phyloP scores from a whole-genome alignment of 2,888 invertebrate genomes.

The Steromphala cineraria region DNA sequence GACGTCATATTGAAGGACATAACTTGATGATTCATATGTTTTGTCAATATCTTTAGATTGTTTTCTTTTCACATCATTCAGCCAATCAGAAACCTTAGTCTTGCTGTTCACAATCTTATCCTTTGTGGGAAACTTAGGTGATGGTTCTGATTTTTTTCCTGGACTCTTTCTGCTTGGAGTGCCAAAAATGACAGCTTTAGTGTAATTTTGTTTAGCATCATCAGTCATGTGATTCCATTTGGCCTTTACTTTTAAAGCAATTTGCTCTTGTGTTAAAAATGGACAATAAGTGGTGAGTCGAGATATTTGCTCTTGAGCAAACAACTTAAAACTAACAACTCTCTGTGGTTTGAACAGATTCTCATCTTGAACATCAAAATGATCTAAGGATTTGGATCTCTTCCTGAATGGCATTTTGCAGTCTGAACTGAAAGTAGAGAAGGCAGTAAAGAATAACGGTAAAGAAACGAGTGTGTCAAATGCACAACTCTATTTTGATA shows the following conservation, averaged over 20 bases:
- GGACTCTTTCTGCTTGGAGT: constrained; percentile 29
- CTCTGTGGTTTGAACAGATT: constrained; percentile 20
- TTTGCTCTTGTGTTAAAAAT: constrained; percentile 58
- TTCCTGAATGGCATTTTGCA: neutral
- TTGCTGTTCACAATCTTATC: constrained; percentile 3
- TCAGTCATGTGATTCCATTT: constrained; percentile 49
- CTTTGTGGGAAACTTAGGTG: neutral
- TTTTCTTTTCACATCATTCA: constrained; percentile 3
- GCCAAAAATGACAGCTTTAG: constrained; percentile 37
- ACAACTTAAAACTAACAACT: constrained; percentile 39
- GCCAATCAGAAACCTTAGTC: constrained; percentile 19
- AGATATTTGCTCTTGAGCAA: constrained; percentile 45
- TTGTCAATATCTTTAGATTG: neutral
- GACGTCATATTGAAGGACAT: constrained; percentile 6
- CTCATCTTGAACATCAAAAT: neutral
- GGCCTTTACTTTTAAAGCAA: constrained; percentile 53
- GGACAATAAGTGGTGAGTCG: constrained; percentile 52
- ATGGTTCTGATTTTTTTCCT: neutral
- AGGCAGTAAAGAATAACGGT: too few species aligned
- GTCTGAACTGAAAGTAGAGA: neutral
- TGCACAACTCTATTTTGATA: too few species aligned
- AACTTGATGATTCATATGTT: constrained; percentile 22
- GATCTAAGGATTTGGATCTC: constrained; percentile 10
- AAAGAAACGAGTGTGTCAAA: too few species aligned
- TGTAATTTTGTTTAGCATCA: constrained; percentile 36